A percentile compares a stretch with the other conserved stretches of the same genome.
These are phyloP conservation scores for Coleophora flavipennella DNA, from an alignment of 2,888 invertebrate genomes.

Conservation along the genomic window DNA sequence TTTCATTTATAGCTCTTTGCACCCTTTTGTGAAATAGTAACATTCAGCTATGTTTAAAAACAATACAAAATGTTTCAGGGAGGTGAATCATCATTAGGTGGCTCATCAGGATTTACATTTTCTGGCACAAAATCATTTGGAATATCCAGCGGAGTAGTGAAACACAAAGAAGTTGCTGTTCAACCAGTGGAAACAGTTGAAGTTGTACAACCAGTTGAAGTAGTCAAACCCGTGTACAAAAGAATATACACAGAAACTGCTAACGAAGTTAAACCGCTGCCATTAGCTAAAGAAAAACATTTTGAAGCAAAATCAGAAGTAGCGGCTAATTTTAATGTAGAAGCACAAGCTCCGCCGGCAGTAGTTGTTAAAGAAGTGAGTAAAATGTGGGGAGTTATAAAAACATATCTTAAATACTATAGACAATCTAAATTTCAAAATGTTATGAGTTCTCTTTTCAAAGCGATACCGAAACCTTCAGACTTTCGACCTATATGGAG, in stretches of 20 bases:
- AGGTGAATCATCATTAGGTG: slow-evolving; percentile 34
- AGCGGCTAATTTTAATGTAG: slow-evolving; percentile 20
- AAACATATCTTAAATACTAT: slow-evolving; percentile 14
- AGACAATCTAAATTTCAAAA: slow-evolving; percentile 24
- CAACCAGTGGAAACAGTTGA: slow-evolving; percentile 17
- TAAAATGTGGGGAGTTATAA: slow-evolving; percentile 22
- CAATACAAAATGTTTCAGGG: slow-evolving; percentile 26
- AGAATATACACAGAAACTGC: slow-evolving; percentile 33
- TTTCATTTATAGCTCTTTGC: no score
- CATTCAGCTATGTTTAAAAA: no score
- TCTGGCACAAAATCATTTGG: slow-evolving; percentile 35
- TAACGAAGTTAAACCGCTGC: slow-evolving; percentile 38
- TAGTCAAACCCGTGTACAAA: slow-evolving; percentile 22
- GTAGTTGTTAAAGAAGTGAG: slow-evolving; percentile 55
- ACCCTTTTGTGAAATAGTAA: no score
- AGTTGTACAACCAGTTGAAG: slow-evolving; percentile 16
- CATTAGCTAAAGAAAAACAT: slow-evolving; percentile 15
- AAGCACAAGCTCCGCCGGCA: slow-evolving; percentile 25
- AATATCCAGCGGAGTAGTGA: slow-evolving; percentile 23
- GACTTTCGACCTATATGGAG: slow-evolving; percentile 22
- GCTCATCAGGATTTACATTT: slow-evolving; percentile 36
- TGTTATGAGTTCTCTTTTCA: slow-evolving; percentile 31
- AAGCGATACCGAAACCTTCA: slow-evolving; percentile 20
- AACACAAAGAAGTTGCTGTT: slow-evolving; percentile 25
- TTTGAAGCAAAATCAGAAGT: slow-evolving; percentile 5